Evolutionary conservation across 2,113 vertebrate genomes (phyloP).

Genomic region (Canis aureus): DNA sequence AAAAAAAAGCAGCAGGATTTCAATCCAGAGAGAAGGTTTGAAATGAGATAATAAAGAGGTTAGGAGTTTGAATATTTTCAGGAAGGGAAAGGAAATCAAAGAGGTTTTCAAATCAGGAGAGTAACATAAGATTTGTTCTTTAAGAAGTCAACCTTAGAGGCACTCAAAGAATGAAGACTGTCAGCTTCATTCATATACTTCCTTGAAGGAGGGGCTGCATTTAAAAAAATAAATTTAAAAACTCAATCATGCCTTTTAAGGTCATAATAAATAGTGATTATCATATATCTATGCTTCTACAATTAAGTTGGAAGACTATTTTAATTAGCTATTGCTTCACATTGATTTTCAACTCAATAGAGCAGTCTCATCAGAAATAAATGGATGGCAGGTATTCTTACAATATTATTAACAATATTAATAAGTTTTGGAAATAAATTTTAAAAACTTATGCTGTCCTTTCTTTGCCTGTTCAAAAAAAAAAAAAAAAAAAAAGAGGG

Average conservation of each 20-base stretch:
- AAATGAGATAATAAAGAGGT: neutral
- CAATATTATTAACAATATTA: neutral
- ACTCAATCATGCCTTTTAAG: neutral
- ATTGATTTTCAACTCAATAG: neutral
- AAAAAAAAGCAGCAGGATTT: neutral
- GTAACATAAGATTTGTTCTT: neutral
- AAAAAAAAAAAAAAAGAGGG: neutral
- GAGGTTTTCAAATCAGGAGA: neutral
- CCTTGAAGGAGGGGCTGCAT: neutral
- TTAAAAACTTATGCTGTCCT: neutral
- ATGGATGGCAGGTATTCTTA: neutral
- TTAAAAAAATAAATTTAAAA: neutral
- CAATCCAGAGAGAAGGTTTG: neutral
- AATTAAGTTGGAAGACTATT: neutral
- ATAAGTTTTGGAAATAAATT: neutral
- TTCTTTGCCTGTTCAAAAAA: neutral
- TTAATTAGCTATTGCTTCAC: neutral
- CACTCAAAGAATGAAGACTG: neutral
- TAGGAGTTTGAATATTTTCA: neutral
- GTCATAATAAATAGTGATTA: neutral
- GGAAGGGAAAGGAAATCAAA: neutral
- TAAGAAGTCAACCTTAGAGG: neutral
- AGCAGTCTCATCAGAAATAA: constrained; percentile 22
- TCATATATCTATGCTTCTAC: neutral
- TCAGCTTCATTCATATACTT: neutral